Evolutionary conservation across 2,113 vertebrate species (phyloP).

Genomic region (Empidonax alnorum): DNA sequence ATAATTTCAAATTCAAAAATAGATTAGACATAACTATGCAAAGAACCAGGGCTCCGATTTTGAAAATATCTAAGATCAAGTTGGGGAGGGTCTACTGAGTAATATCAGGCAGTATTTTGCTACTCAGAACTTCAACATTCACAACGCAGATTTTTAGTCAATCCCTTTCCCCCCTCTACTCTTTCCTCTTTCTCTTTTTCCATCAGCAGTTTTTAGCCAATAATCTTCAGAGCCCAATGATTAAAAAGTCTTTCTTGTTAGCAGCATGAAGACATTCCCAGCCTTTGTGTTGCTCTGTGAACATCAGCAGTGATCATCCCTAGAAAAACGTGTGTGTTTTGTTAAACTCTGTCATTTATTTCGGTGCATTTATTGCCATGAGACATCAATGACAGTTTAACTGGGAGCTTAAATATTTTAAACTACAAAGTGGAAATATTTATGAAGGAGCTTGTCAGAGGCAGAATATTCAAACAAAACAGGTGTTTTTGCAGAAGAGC

Average conservation of each 20-base stretch:
- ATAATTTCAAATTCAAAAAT: neutral
- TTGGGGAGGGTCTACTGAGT: neutral
- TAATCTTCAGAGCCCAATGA: neutral
- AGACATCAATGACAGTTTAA: slow-evolving; percentile 61
- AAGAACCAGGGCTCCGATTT: neutral
- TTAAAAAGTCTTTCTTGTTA: neutral
- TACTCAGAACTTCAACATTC: neutral
- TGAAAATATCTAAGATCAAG: neutral
- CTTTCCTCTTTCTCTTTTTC: neutral
- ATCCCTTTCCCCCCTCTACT: neutral
- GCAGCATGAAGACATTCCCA: neutral
- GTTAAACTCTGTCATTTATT: slow-evolving; percentile 54
- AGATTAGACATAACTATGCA: neutral
- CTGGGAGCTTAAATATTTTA: slow-evolving; percentile 68
- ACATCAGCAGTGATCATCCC: neutral
- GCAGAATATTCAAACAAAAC: slow-evolving; percentile 37
- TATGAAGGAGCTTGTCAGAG: slow-evolving; percentile 31
- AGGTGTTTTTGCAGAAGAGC: slow-evolving; percentile 50
- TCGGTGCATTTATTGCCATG: slow-evolving; percentile 37
- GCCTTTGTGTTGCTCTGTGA: neutral
- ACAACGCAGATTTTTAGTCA: neutral
- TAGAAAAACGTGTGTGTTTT: neutral
- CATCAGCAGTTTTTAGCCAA: neutral
- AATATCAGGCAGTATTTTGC: neutral
- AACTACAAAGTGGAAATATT: slow-evolving; percentile 60